These are phyloP conservation scores for Ecliptopera silaceata DNA, from an alignment of 2,888 invertebrate genomes.

Conservation along the genomic window DNA sequence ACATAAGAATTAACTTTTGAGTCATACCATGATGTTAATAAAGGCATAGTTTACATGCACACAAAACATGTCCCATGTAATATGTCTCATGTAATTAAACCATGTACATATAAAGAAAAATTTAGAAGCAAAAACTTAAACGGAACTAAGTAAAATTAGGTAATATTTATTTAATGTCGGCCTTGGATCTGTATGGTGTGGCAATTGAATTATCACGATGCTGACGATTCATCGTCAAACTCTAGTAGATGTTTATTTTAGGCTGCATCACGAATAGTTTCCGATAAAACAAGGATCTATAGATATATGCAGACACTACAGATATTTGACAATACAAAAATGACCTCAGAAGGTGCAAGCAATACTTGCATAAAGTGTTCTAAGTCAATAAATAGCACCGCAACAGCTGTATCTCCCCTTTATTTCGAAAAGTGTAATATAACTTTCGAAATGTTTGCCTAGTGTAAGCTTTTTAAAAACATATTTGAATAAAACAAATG, in stretches of 20 bases:
- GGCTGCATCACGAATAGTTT: constrained; percentile 21
- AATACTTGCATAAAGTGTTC: neutral
- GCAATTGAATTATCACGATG: constrained; percentile 68
- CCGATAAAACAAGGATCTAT: constrained; percentile 1
- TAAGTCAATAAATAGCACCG: too few species aligned
- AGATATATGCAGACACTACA: neutral
- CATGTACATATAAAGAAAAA: neutral
- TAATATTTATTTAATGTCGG: constrained; percentile 57
- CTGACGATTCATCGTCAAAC: constrained; percentile 47
- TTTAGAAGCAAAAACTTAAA: constrained; percentile 5
- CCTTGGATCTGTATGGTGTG: constrained; percentile 58
- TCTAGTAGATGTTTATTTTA: constrained; percentile 23
- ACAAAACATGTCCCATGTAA: too few species aligned
- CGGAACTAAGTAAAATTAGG: constrained; percentile 17
- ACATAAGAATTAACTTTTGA: too few species aligned
- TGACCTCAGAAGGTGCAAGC: neutral
- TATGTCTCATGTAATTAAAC: neutral
- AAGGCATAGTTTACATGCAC: neutral
- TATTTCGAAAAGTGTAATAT: too few species aligned
- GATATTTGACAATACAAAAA: neutral
- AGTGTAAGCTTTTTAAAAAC: too few species aligned
- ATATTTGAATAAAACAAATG: too few species aligned
- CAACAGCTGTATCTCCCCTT: too few species aligned
- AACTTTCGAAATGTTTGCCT: too few species aligned
- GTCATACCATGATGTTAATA: neutral